Conservation (phyloP, 2,797 vertebrate species). For the Ataeniobius toweri region DNA sequence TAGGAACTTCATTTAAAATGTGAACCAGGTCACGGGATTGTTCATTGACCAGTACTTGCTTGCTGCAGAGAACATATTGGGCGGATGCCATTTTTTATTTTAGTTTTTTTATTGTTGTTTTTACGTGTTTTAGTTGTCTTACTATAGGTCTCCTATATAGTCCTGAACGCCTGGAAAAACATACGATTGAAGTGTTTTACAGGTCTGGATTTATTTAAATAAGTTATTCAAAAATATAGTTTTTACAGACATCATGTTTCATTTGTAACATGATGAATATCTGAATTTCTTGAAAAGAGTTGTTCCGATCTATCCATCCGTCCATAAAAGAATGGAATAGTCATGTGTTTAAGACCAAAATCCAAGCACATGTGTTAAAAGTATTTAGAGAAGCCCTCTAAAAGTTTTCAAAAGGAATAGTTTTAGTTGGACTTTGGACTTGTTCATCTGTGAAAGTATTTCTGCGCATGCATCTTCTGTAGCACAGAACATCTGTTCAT, state of each 20-base stretch:
- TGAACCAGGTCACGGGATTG: constrained; percentile 73
- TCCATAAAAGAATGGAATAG: not conserved
- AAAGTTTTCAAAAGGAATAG: constrained; percentile 35
- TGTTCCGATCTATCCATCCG: no score
- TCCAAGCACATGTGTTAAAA: constrained; percentile 9
- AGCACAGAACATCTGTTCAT: constrained; percentile 46
- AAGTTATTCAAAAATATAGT: no score
- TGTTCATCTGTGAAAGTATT: constrained; percentile 18
- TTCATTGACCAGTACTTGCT: constrained; percentile 67
- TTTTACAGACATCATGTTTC: no score
- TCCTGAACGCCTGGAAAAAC: not conserved
- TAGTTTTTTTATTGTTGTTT: constrained; percentile 33
- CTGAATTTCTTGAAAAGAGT: no score
- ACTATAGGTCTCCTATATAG: constrained; percentile 4
- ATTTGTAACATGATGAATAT: no score
- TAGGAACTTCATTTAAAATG: constrained; percentile 81
- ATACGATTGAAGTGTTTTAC: no score
- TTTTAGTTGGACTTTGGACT: constrained; percentile 19
- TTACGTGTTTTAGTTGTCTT: constrained; percentile 20
- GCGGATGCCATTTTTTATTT: constrained; percentile 54
- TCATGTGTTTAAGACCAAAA: not conserved
- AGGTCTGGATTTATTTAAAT: no score
- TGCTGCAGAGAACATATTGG: constrained; percentile 63
- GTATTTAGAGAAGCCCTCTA: constrained; percentile 15
- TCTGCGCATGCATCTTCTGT: constrained; percentile 28